Evolutionary conservation across 2,888 invertebrate genomes (phyloP).

Genomic region (Stenotaenia linearis): DNA sequence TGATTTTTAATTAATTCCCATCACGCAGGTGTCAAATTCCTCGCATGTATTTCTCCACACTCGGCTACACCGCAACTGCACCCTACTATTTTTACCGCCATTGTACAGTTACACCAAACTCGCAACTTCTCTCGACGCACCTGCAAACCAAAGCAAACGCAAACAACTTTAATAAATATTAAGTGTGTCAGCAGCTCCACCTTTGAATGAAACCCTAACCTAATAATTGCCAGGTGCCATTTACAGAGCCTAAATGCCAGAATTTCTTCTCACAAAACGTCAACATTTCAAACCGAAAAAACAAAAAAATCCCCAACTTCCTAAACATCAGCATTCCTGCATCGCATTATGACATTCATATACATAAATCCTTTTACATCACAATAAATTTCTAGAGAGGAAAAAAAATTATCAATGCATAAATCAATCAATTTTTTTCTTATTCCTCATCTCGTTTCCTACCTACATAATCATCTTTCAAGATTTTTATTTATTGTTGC

Average conservation of each 20-base stretch:
- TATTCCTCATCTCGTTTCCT: neutral
- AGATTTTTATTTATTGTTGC: neutral
- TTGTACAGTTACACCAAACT: too few species aligned
- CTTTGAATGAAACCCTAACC: neutral
- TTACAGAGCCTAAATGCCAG: neutral
- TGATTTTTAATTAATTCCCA: neutral
- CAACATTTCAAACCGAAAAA: neutral
- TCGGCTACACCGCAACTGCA: neutral
- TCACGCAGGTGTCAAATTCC: neutral
- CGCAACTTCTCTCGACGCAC: neutral
- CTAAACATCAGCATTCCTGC: constrained; percentile 5
- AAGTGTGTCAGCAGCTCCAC: constrained; percentile 11
- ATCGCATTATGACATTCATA: neutral
- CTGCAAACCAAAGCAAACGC: neutral
- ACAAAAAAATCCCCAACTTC: neutral
- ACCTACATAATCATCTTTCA: neutral
- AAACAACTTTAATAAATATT: neutral
- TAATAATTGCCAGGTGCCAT: neutral
- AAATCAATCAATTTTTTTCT: neutral
- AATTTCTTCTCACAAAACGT: constrained; percentile 3
- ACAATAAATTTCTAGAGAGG: neutral
- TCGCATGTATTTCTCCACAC: neutral
- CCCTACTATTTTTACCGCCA: neutral
- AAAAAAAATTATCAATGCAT: neutral
- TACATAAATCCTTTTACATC: neutral